Evolutionary conservation across 2,888 invertebrate genomes (phyloP).

Genomic region (Cistogaster globosa): DNA sequence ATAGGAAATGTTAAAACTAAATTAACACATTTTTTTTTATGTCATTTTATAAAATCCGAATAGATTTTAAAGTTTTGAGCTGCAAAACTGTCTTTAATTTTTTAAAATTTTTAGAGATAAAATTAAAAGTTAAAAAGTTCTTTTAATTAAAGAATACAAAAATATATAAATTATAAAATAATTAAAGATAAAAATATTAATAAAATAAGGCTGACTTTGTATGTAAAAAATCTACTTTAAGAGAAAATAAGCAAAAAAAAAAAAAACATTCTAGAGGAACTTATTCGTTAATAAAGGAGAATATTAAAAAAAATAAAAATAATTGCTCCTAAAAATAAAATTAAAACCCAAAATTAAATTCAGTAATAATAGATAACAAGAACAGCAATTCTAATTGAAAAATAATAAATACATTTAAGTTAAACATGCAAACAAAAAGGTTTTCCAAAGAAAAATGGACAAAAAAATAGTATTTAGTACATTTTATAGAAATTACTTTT

Average conservation of each 20-base stretch:
- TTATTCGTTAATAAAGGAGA: slow-evolving; percentile 7
- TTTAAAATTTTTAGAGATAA: too few species aligned
- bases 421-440: slow-evolving; percentile 48
- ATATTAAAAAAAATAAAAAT: neutral
- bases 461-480: slow-evolving; percentile 53
- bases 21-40: too few species aligned
- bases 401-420: neutral
- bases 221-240: slow-evolving; percentile 74
- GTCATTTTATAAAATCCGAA: too few species aligned
- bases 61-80: too few species aligned
- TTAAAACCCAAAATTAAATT: neutral
- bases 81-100: too few species aligned
- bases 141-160: neutral
- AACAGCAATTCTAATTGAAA: slow-evolving; percentile 16
- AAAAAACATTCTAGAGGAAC: slow-evolving; percentile 45
- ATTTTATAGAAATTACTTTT: slow-evolving; percentile 63
- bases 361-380: slow-evolving; percentile 21
- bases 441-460: slow-evolving; percentile 57
- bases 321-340: neutral
- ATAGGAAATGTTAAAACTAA: too few species aligned
- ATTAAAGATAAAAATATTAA: too few species aligned
- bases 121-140: too few species aligned
- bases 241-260: slow-evolving; percentile 39
- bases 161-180: slow-evolving; percentile 15
- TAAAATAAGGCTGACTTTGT: slow-evolving; percentile 80